phyloP scores from a whole-genome alignment of 2,113 vertebrate species.

The Lipophrys pholis region DNA sequence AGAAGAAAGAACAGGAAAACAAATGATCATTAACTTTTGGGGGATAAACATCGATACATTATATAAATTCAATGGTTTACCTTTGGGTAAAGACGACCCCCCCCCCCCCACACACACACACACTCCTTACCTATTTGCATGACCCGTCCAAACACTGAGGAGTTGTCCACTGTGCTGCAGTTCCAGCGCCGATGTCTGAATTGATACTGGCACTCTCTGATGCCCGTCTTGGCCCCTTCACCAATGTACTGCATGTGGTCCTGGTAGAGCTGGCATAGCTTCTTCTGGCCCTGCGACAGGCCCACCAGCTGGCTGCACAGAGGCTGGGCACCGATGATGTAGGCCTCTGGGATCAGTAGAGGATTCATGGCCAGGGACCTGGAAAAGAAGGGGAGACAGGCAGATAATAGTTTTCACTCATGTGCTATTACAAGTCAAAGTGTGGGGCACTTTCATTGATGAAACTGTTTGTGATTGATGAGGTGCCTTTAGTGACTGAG shows the following conservation, averaged over 20 bases:
- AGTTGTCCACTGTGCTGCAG: slow-evolving; percentile 97
- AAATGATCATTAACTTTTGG: too few relatives aligned
- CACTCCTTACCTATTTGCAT: slow-evolving; percentile 93
- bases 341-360: slow-evolving; percentile 96
- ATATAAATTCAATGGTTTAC: neutral
- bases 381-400: slow-evolving; percentile 1
- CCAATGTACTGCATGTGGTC: slow-evolving; percentile 99
- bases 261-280: slow-evolving; percentile 98
- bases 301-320: slow-evolving; percentile 97
- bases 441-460: neutral
- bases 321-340: slow-evolving; percentile 98
- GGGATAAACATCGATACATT: too few relatives aligned
- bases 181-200: slow-evolving; percentile 97
- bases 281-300: slow-evolving; percentile 95
- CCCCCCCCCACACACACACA: too few relatives aligned
- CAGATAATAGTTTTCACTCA: slow-evolving; percentile 46
- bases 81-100: neutral
- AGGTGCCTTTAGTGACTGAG: too few relatives aligned
- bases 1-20: slow-evolving; percentile 10
- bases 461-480: too few relatives aligned
- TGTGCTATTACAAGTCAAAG: slow-evolving; percentile 12
- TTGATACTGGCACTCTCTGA: slow-evolving; percentile 97
- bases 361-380: slow-evolving; percentile 98
- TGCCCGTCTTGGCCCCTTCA: slow-evolving; percentile 95
- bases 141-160: slow-evolving; percentile 94